Evolutionary conservation across 2,113 vertebrate genomes (phyloP).

Genomic region (Pluvianellus socialis): DNA sequence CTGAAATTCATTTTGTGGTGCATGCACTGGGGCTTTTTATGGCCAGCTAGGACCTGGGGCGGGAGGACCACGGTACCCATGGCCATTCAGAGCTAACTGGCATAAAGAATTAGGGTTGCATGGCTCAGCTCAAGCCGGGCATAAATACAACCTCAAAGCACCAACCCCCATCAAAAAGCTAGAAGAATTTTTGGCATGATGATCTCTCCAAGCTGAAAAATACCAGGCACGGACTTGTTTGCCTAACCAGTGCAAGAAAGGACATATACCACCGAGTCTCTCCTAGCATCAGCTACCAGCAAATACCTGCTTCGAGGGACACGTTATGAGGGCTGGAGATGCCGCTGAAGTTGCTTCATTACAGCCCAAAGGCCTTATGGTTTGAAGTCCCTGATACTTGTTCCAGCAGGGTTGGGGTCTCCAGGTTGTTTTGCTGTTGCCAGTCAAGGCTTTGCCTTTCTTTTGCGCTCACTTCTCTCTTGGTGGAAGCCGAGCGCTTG

Average conservation of each 20-base stretch:
- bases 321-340: background rate
- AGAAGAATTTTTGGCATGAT: background rate
- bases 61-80: background rate
- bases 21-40: background rate
- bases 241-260: background rate
- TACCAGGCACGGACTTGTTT: background rate
- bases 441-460: background rate
- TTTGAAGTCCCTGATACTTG: background rate
- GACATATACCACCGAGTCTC: background rate
- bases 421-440: background rate
- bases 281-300: background rate
- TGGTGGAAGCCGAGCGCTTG: background rate
- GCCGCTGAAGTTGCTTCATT: background rate
- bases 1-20: background rate
- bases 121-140: conserved; percentile 16
- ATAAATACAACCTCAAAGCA: conserved; percentile 14
- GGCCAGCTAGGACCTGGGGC: background rate
- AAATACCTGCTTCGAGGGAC: background rate
- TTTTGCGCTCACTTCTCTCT: background rate
- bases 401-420: background rate
- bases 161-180: background rate
- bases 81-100: background rate
- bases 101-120: background rate
- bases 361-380: background rate
- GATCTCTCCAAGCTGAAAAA: background rate